These are phyloP conservation scores for Allolobophora icterica DNA, from an alignment of 2,888 invertebrate species.

Conservation along the genomic window DNA sequence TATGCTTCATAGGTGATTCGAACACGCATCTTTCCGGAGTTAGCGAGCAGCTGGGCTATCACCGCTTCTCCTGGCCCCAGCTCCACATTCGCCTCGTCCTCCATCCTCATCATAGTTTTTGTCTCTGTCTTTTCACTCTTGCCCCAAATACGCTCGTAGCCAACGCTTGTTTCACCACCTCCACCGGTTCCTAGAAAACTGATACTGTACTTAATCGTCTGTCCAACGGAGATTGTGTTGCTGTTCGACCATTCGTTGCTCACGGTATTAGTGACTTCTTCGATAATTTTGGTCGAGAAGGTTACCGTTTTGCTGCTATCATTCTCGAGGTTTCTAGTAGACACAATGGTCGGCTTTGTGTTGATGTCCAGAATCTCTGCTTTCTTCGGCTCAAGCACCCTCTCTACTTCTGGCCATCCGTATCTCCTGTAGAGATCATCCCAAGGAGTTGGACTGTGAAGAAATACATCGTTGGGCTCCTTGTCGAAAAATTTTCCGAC, in stretches of 20 bases:
- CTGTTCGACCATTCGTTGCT: neutral
- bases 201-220: neutral
- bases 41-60: neutral
- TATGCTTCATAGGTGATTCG: constrained; percentile 7
- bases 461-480: neutral
- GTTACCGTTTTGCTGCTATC: neutral
- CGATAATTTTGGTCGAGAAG: neutral
- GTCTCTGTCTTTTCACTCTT: neutral
- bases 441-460: neutral
- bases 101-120: neutral
- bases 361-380: neutral
- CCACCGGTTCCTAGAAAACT: neutral
- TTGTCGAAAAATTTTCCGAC: neutral
- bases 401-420: neutral
- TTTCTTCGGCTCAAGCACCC: neutral
- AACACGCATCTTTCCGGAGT: neutral
- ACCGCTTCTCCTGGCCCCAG: neutral
- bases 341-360: neutral
- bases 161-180: neutral
- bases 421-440: neutral
- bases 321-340: neutral
- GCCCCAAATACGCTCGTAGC: neutral
- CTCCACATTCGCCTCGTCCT: neutral
- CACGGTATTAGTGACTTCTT: neutral
- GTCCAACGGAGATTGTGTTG: neutral